Conservation (phyloP, 2,113 vertebrate species). For the Engystomops pustulosus region DNA sequence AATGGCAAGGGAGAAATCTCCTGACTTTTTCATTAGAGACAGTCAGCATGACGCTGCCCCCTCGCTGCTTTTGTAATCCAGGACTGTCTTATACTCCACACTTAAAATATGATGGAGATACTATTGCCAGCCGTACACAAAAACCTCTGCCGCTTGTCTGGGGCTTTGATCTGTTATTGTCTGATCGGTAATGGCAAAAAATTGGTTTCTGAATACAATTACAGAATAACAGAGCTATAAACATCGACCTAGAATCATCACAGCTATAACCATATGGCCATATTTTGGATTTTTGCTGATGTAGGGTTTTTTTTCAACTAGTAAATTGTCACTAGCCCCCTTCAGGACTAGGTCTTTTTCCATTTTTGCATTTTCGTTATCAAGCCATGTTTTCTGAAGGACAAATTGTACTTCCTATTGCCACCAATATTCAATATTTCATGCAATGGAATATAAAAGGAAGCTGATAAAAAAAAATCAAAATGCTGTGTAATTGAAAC, state of each 20-base stretch:
- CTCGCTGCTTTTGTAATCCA: constrained; percentile 63
- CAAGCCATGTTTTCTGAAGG: too few species aligned
- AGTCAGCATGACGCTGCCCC: constrained; percentile 54
- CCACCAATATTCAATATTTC: too few species aligned
- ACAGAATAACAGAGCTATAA: not conserved
- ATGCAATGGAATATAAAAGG: too few species aligned
- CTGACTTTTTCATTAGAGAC: constrained; percentile 60
- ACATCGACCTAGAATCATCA: not conserved
- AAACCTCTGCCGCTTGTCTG: not conserved
- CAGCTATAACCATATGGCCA: not conserved
- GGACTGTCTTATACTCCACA: constrained; percentile 57
- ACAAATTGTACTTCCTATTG: too few species aligned
- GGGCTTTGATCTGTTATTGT: not conserved
- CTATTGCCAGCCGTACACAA: not conserved
- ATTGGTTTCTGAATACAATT: not conserved
- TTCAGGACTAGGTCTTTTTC: too few species aligned
- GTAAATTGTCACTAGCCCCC: too few species aligned
- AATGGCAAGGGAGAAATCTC: constrained; percentile 51
- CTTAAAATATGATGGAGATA: constrained; percentile 6
- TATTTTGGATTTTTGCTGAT: not conserved
- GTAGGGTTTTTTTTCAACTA: too few species aligned
- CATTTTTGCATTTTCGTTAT: too few species aligned
- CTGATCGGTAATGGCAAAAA: not conserved
- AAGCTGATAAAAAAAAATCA: too few species aligned
- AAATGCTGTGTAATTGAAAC: too few species aligned